These are phyloP conservation scores for Neodiprion fabricii DNA, from an alignment of 1,140 invertebrate genomes.

Conservation along the genomic window DNA sequence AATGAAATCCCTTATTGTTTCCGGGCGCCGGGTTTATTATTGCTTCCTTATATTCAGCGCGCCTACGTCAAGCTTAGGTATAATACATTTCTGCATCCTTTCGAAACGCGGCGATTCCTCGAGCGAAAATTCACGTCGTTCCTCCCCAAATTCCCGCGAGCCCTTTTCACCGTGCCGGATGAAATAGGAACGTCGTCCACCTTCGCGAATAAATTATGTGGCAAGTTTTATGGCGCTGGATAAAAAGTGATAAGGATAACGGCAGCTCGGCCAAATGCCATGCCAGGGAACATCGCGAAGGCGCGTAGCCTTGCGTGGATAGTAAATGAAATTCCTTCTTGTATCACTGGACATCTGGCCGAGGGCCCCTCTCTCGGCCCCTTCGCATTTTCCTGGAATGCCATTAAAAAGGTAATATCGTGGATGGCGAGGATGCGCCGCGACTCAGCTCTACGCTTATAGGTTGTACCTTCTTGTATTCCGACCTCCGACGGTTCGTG, in stretches of 20 bases:
- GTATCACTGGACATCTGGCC: conserved; percentile 4
- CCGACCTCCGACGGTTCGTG: not conserved
- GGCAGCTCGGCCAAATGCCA: not conserved
- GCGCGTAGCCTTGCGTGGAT: not conserved
- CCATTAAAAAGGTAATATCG: conserved; percentile 14
- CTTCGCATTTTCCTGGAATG: conserved; percentile 4
- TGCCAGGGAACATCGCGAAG: not conserved
- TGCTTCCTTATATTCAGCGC: not conserved
- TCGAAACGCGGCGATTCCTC: not conserved
- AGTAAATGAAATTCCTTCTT: conserved; percentile 10
- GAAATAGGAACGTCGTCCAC: not conserved
- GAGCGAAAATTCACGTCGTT: not conserved
- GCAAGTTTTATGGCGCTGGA: too few relatives aligned
- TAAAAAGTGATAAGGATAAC: too few relatives aligned
- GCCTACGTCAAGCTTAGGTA: not conserved
- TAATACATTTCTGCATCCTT: not conserved
- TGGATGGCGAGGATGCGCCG: not conserved
- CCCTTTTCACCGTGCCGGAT: not conserved
- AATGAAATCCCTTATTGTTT: conserved; percentile 21
- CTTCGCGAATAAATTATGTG: too few relatives aligned
- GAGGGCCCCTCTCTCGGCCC: not conserved
- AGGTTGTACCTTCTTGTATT: not conserved
- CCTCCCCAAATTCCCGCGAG: not conserved
- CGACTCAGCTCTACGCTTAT: not conserved
- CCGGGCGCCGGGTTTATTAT: not conserved